Evolutionary conservation across 2,888 invertebrate species (phyloP), one percentile per base, ranked within the genome.

Genomic region (Chalcis sispes): DNA sequence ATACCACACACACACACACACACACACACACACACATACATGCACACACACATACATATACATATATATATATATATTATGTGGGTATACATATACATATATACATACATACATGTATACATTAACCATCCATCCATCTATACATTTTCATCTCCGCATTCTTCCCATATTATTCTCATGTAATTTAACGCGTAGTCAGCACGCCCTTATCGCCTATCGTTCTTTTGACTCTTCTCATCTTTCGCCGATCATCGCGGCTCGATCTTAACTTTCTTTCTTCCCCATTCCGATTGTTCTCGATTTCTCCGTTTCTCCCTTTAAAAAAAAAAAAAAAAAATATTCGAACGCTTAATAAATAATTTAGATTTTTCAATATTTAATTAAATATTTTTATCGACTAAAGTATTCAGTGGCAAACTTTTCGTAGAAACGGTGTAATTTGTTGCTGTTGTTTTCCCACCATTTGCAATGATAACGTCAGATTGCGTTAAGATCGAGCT

Each of bases 401-500:
- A n/a, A n/a, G n/a, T n/a, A n/a, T n/a, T n/a, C n/a, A n/a, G n/a
- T n/a, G n/a, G n/a, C n/a, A n/a, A n/a, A n/a, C n/a, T n/a, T n/a
- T n/a, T n/a, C n/a, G n/a, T n/a, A n/a, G n/a, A n/a, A n/a, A n/a
- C n/a, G n/a, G n/a, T n/a, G n/a, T n/a, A n/a, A n/a, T n/a, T n/a
- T n/a, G n/a, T n/a, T n/a, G n/a, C n/a, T n/a, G n/a, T n/a, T n/a
- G n/a, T n/a, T n/a, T n/a, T n/a, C n/a, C n/a, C n/a, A n/a, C n/a
- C n/a, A n/a, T n/a, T n/a, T n/a, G n/a, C n/a, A n/a, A n/a, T n/a
- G n/a, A n/a, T n/a, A n/a, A n/a, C n/a, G n/a, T n/a, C n/a, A n/a
- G n/a, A n/a, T 42, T 62, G 25, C 25, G 36, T 62, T 36, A 18
- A 62, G 62, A 62, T 46, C 62, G 62, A 62, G 62, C 40, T 46